A percentile compares a stretch with the other conserved stretches of the same genome.
Conservation (phyloP, 1,140 invertebrate genomes). For the Drosophila cardini region DNA sequence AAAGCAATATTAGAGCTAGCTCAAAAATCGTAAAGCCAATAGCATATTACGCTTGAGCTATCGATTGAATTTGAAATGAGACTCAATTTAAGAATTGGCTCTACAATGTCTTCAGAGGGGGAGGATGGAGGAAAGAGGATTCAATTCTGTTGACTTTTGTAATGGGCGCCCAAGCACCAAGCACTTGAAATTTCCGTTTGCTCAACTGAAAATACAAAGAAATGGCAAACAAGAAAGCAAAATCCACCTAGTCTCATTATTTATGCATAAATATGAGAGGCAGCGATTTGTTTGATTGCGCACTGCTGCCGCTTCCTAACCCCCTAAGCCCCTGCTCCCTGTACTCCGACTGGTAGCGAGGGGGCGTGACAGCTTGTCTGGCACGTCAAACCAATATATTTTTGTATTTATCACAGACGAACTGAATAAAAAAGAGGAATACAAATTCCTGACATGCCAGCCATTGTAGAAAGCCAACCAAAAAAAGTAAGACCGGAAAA, state of each 20-base stretch:
- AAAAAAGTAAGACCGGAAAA: background rate
- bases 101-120: slow-evolving; percentile 5
- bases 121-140: too few relatives aligned
- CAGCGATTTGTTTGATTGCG: slow-evolving; percentile 78
- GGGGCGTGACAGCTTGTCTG: slow-evolving; percentile 34
- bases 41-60: slow-evolving; percentile 73
- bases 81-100: slow-evolving; percentile 24
- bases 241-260: slow-evolving; percentile 65
- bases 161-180: slow-evolving; percentile 59
- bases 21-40: slow-evolving; percentile 56
- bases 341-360: slow-evolving; percentile 16
- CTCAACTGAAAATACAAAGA: slow-evolving; percentile 49
- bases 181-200: slow-evolving; percentile 64
- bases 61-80: slow-evolving; percentile 80
- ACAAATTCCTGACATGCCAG: slow-evolving; percentile 62
- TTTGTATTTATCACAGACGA: slow-evolving; percentile 56
- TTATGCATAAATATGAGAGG: slow-evolving; percentile 82
- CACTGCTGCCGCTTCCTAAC: background rate
- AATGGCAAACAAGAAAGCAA: slow-evolving; percentile 19
- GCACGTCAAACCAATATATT: slow-evolving; percentile 47
- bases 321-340: background rate
- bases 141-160: slow-evolving; percentile 63
- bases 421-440: background rate
- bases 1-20: slow-evolving; percentile 12
- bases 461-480: slow-evolving; percentile 42